A percentile compares a stretch with the other conserved stretches of the same genome.
Evolutionary conservation across 2,888 invertebrate genomes (phyloP).

Genomic region (Drosophila melanosoma): DNA sequence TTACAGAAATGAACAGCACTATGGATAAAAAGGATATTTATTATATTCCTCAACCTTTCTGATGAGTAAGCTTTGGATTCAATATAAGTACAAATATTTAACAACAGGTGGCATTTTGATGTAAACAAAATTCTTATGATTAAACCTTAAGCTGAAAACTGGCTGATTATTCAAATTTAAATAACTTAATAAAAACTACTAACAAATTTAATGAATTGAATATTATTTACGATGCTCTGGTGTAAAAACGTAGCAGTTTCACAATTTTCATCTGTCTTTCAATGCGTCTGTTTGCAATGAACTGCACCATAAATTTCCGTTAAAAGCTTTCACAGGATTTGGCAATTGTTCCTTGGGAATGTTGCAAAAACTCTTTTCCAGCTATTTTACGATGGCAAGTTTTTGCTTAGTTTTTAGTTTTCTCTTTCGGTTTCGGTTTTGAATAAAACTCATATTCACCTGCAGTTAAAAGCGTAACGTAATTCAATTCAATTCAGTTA

Average conservation of each 20-base stretch:
- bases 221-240: background rate
- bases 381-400: conserved; percentile 38
- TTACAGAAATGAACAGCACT: no score
- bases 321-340: conserved; percentile 16
- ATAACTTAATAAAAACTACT: background rate
- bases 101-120: background rate
- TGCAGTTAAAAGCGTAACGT: conserved; percentile 65
- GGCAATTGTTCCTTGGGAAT: background rate
- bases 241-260: background rate
- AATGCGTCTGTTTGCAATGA: background rate
- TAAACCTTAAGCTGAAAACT: background rate
- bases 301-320: background rate
- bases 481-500: conserved; percentile 59
- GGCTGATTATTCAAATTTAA: background rate
- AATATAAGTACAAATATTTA: background rate
- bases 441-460: conserved; percentile 28
- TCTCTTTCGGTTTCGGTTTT: conserved; percentile 12
- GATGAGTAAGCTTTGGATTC: no score
- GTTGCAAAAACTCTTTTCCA: conserved; percentile 5
- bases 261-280: no score
- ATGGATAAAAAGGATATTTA: no score
- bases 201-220: background rate
- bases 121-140: background rate
- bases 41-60: background rate
- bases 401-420: conserved; percentile 37